Evolutionary conservation across 2,888 invertebrate genomes (phyloP).

Genomic region (Plebejus argus): DNA sequence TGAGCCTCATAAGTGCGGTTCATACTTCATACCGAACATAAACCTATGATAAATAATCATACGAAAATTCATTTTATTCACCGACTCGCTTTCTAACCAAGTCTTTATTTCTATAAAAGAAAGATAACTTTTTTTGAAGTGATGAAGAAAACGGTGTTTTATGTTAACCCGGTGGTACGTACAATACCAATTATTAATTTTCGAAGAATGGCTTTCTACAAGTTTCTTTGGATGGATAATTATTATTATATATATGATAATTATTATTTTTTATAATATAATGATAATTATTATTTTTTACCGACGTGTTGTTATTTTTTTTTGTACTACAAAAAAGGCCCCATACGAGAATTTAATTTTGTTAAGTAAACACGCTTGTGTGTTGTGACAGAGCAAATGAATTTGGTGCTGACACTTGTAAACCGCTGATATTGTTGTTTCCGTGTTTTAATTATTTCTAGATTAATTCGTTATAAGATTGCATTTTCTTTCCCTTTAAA

Average conservation of each 20-base stretch:
- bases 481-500: no score
- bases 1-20: background rate
- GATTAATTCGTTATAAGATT: background rate
- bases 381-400: background rate
- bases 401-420: background rate
- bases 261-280: background rate
- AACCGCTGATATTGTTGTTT: conserved; percentile 6
- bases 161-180: no score
- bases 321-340: background rate
- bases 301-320: background rate
- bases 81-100: background rate
- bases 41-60: background rate
- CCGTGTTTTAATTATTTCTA: background rate
- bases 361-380: background rate
- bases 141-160: no score
- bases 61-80: background rate
- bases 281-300: background rate
- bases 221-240: no score
- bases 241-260: no score
- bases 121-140: background rate
- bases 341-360: background rate
- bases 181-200: no score
- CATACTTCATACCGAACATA: background rate
- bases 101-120: background rate
- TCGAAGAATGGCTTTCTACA: no score